A percentile compares a stretch with the other conserved stretches of the same genome.
These are phyloP conservation scores for Ptychodera flava DNA, from an alignment of 35 echinoderm and acorn worm genomes.

Conservation along the genomic window DNA sequence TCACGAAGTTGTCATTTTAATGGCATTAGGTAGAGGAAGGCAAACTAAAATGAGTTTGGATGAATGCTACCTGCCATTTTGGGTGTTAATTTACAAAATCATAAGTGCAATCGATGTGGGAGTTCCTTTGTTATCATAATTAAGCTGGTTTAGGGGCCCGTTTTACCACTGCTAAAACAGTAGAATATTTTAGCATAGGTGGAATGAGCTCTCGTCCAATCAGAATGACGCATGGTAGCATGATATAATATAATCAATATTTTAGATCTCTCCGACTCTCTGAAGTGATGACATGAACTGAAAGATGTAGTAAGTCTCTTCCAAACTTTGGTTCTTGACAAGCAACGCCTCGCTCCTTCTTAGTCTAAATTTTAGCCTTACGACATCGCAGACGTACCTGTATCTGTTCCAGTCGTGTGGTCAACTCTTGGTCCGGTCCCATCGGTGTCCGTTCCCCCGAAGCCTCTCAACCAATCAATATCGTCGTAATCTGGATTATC, in stretches of 20 bases:
- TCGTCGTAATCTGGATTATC: conserved; percentile 55
- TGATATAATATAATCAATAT: too few relatives aligned
- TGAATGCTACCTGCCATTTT: too few relatives aligned
- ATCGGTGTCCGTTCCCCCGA: neutral
- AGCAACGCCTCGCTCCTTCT: conserved; percentile 23
- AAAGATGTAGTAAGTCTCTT: neutral
- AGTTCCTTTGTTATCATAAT: too few relatives aligned
- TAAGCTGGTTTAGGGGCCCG: neutral
- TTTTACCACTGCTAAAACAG: too few relatives aligned
- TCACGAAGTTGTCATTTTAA: too few relatives aligned
- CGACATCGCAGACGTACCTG: neutral
- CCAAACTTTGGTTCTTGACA: neutral
- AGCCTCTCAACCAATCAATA: conserved; percentile 37
- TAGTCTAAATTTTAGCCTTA: conserved; percentile 61
- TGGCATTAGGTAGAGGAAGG: too few relatives aligned
- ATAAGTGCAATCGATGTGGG: too few relatives aligned
- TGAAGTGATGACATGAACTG: conserved; percentile 34
- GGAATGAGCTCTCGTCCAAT: too few relatives aligned
- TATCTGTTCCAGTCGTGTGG: neutral
- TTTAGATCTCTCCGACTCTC: conserved; percentile 63
- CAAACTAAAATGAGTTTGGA: too few relatives aligned
- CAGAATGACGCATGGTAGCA: too few relatives aligned
- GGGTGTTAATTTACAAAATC: too few relatives aligned
- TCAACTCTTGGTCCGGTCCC: conserved; percentile 40
- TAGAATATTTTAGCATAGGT: too few relatives aligned